A percentile compares a stretch with the other conserved stretches of the same genome.
These are phyloP conservation scores for Drosophila kuntzei DNA, from an alignment of 2,888 invertebrate species.

Conservation along the genomic window DNA sequence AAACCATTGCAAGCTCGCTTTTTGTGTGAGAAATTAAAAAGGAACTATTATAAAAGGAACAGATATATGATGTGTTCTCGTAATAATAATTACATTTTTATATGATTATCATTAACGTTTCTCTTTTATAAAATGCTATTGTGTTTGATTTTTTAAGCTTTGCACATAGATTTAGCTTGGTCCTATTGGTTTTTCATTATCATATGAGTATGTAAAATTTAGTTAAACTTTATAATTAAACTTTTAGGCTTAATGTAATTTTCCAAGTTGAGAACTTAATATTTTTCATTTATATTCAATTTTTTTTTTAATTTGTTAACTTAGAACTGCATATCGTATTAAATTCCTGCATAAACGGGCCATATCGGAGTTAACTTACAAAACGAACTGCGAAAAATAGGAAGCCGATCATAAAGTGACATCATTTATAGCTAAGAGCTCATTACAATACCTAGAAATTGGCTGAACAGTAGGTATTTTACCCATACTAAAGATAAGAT, in stretches of 20 bases:
- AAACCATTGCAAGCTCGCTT: conserved; percentile 84
- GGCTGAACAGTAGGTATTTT: conserved; percentile 12
- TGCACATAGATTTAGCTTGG: conserved; percentile 69
- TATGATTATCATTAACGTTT: conserved; percentile 36
- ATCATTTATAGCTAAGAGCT: neutral
- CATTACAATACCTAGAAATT: conserved; percentile 9
- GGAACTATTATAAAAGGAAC: conserved; percentile 18
- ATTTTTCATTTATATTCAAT: conserved; percentile 7
- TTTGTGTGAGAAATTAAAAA: conserved; percentile 36
- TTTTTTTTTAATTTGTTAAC: conserved; percentile 61
- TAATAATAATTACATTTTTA: conserved; percentile 23
- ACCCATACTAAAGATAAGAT: conserved; percentile 40
- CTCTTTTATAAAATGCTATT: conserved; percentile 62
- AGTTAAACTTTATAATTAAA: conserved; percentile 65
- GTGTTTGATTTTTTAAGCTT: conserved; percentile 51
- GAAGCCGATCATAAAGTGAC: conserved; percentile 25
- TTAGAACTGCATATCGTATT: conserved; percentile 59
- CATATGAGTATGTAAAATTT: conserved; percentile 46
- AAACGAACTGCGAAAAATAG: conserved; percentile 48
- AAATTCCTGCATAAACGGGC: conserved; percentile 54
- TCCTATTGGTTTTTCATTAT: conserved; percentile 69
- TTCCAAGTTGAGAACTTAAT: conserved; percentile 57
- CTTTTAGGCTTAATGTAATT: conserved; percentile 46
- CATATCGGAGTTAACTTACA: conserved; percentile 26
- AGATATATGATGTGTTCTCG: conserved; percentile 24